A percentile compares a stretch with the other conserved stretches of the same genome.
These are phyloP conservation scores for Myotis vivesi DNA, from an alignment of 2,797 vertebrate genomes.

Conservation along the genomic window DNA sequence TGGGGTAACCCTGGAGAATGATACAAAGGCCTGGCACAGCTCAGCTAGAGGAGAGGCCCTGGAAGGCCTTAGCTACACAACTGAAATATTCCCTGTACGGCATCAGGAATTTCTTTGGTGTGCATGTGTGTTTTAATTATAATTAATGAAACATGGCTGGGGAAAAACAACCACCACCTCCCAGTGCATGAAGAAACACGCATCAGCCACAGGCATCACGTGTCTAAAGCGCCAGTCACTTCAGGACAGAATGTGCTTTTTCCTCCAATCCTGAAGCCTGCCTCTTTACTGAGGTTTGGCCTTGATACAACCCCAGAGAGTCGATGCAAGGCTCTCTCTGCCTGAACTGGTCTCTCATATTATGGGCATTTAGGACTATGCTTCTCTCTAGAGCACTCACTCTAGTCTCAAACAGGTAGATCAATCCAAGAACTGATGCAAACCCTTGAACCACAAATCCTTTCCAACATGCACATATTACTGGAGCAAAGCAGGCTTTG, in stretches of 20 bases:
- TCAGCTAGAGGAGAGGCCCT: background rate
- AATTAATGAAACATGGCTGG: constrained; percentile 43
- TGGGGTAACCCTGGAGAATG: background rate
- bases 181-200: background rate
- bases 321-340: background rate
- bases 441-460: background rate
- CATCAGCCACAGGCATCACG: background rate
- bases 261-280: background rate
- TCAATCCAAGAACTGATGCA: background rate
- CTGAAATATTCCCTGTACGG: background rate
- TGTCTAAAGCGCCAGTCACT: background rate
- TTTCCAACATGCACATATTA: background rate
- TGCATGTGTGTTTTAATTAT: background rate
- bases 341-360: background rate
- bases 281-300: background rate
- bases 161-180: background rate
- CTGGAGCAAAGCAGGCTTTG: background rate
- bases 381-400: background rate
- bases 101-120: constrained; percentile 17
- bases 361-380: background rate
- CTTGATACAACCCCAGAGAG: constrained; percentile 1
- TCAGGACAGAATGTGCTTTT: background rate
- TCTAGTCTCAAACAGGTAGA: background rate
- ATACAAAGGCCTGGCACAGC: background rate
- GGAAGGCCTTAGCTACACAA: background rate